Conservation (phyloP, 1,140 invertebrate species). For the Alviniconcha marisindica region DNA sequence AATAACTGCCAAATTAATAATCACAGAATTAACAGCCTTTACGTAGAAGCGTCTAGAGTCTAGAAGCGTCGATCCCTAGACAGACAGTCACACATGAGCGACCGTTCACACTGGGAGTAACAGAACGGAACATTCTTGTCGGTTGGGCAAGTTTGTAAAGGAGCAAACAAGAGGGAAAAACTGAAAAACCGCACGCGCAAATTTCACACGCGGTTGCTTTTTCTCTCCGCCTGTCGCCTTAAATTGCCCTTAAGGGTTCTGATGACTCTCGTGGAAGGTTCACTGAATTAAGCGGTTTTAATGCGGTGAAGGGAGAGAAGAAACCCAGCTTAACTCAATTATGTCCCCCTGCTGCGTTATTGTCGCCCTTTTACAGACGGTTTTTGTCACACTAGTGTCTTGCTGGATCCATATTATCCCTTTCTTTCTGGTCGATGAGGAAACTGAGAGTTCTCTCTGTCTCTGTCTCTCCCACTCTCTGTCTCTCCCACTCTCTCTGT, state of each 20-base stretch:
- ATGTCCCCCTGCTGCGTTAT: constrained; percentile 10
- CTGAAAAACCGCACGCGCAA: too few species aligned
- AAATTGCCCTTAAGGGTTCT: not conserved
- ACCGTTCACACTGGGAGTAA: too few species aligned
- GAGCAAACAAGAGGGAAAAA: too few species aligned
- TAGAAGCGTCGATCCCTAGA: too few species aligned
- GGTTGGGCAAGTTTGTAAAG: too few species aligned
- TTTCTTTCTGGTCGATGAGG: not conserved
- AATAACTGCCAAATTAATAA: too few species aligned
- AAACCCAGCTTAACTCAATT: not conserved
- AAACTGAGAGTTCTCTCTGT: not conserved
- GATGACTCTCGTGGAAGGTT: not conserved
- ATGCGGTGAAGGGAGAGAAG: not conserved
- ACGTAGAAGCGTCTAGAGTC: too few species aligned
- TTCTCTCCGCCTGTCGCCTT: not conserved
- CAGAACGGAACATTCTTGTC: too few species aligned
- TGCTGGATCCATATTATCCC: not conserved
- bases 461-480: not conserved
- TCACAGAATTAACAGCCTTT: too few species aligned
- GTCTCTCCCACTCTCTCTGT: not conserved
- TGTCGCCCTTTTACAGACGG: not conserved
- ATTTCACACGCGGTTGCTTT: too few species aligned
- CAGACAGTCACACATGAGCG: too few species aligned
- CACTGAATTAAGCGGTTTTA: constrained; percentile 3
- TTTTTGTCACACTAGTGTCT: not conserved